Percentiles rank a stretch among this genome's conserved stretches.
phyloP scores from a whole-genome alignment of 2,113 vertebrate species.

The Sinocyclocheilus anshuiensis region DNA sequence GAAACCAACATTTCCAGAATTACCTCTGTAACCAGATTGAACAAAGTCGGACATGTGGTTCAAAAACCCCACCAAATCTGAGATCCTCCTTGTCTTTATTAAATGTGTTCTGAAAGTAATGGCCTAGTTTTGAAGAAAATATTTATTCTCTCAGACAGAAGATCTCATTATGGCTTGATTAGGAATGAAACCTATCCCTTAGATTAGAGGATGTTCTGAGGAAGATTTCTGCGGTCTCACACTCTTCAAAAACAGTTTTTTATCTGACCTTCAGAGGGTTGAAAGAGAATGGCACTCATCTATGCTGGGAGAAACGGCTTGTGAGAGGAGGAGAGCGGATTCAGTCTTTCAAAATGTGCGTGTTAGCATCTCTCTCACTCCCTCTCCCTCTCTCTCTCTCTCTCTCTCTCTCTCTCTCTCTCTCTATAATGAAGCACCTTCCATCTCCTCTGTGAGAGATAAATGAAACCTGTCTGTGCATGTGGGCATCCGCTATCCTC shows the following conservation, averaged over 20 bases:
- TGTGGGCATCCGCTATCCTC: constrained; percentile 52
- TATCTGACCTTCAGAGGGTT: constrained; percentile 68
- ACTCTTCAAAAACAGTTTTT: constrained; percentile 58
- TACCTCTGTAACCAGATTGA: no score
- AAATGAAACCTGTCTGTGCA: constrained; percentile 68
- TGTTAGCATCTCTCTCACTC: constrained; percentile 62
- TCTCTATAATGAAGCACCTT: constrained; percentile 64
- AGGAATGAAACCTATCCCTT: constrained; percentile 25
- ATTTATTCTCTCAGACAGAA: constrained; percentile 27
- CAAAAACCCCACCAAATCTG: no score
- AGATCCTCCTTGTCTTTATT: not conserved
- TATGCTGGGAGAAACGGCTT: constrained; percentile 71
- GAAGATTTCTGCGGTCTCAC: constrained; percentile 46
- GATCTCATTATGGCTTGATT: constrained; percentile 39
- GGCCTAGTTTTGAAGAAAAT: constrained; percentile 18
- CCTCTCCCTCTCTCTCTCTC: not conserved
- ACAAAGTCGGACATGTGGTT: not conserved
- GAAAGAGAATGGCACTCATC: constrained; percentile 67
- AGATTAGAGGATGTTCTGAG: constrained; percentile 58
- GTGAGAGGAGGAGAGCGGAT: constrained; percentile 39
- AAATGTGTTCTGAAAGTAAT: constrained; percentile 16
- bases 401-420: not conserved
- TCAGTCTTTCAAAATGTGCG: constrained; percentile 65
- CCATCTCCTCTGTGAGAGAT: constrained; percentile 63
- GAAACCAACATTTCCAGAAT: not conserved